Conservation (phyloP, 2,888 invertebrate genomes). For the Clostera curtula region DNA sequence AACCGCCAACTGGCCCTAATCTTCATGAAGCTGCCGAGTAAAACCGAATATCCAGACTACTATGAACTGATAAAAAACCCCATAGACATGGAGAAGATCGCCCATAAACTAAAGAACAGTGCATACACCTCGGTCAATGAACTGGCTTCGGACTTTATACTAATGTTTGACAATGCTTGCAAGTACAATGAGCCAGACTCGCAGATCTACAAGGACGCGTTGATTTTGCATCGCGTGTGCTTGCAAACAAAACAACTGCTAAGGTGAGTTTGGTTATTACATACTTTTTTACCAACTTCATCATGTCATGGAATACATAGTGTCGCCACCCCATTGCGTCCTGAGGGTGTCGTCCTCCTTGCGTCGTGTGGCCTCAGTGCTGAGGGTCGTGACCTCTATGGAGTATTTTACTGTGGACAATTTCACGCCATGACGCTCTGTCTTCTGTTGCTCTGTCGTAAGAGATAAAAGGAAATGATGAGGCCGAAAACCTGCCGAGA, state of each 20-base stretch:
- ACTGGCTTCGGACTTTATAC: constrained; percentile 88
- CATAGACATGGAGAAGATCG: constrained; percentile 96
- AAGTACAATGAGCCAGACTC: constrained; percentile 98
- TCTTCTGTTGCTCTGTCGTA: no score
- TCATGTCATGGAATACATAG: no score
- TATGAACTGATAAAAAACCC: constrained; percentile 98
- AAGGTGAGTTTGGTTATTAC: constrained; percentile 52
- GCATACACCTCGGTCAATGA: constrained; percentile 89
- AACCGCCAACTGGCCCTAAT: constrained; percentile 93
- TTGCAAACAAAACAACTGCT: constrained; percentile 93
- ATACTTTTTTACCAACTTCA: no score
- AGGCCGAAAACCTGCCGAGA: no score
- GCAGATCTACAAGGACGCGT: constrained; percentile 96
- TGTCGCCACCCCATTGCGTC: no score
- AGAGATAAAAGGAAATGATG: no score
- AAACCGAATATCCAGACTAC: constrained; percentile 96
- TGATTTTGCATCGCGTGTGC: constrained; percentile 92
- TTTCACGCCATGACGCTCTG: no score
- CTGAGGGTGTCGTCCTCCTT: no score
- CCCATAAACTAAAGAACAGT: constrained; percentile 86
- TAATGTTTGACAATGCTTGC: constrained; percentile 98
- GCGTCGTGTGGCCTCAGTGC: no score
- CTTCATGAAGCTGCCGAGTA: constrained; percentile 96
- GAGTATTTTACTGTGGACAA: no score
- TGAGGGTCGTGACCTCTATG: no score